phyloP scores from a whole-genome alignment of 2,888 invertebrate species.

The Tetanocera ferruginea region DNA sequence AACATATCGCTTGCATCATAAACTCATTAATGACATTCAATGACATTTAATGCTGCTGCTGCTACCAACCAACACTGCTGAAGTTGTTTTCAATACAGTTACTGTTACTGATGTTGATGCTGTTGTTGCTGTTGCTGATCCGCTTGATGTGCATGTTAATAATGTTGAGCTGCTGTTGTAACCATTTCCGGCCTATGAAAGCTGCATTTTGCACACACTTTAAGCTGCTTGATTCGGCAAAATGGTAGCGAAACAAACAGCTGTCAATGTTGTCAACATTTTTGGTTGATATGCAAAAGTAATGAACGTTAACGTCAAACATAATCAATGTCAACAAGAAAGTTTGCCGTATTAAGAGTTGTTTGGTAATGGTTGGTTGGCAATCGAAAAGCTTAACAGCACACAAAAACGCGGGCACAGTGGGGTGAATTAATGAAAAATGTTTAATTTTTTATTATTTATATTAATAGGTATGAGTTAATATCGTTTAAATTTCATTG shows the following conservation, averaged over 20 bases:
- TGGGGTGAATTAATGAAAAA: too few species aligned
- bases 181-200: background rate
- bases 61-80: background rate
- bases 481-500: too few species aligned
- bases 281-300: constrained; percentile 5
- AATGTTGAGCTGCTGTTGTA: background rate
- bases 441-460: too few species aligned
- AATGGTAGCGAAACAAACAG: background rate
- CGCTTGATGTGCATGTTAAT: constrained; percentile 1
- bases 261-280: constrained; percentile 1
- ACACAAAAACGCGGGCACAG: too few species aligned
- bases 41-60: background rate
- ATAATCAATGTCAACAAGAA: too few species aligned
- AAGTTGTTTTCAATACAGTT: background rate
- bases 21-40: constrained; percentile 14
- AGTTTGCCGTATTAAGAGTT: too few species aligned
- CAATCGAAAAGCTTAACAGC: too few species aligned
- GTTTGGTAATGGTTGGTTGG: too few species aligned
- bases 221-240: background rate
- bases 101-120: background rate
- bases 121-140: background rate
- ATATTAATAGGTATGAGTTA: too few species aligned
- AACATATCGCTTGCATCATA: background rate
- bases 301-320: background rate
- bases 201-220: background rate